phyloP scores from a whole-genome alignment of 2,888 invertebrate species.

The Euplagia quadripunctaria region DNA sequence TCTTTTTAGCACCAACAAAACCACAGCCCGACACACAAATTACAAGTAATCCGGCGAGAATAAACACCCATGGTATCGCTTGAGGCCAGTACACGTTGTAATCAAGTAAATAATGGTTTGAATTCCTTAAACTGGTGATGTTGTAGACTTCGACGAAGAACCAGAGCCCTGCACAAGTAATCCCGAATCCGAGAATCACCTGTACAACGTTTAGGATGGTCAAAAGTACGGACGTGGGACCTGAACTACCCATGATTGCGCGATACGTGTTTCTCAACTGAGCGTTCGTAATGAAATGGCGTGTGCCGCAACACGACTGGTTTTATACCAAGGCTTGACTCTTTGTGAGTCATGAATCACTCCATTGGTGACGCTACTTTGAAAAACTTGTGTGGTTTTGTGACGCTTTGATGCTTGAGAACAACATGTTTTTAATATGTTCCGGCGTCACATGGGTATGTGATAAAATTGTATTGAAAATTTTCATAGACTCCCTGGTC shows the following conservation, averaged over 20 bases:
- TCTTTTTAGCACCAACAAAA: constrained; percentile 69
- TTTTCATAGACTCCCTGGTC: too few relatives aligned
- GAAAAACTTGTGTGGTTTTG: constrained; percentile 23
- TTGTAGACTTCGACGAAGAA: constrained; percentile 73
- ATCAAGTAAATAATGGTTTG: constrained; percentile 78
- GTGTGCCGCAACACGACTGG: constrained; percentile 47
- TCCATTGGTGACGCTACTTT: constrained; percentile 22
- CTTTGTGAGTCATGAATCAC: constrained; percentile 37
- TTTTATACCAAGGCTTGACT: constrained; percentile 62
- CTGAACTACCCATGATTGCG: constrained; percentile 53
- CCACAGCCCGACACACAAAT: constrained; percentile 73
- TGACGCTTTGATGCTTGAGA: not conserved
- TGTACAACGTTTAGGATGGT: constrained; percentile 70
- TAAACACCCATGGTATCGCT: constrained; percentile 80
- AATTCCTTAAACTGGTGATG: constrained; percentile 71
- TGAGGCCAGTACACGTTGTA: constrained; percentile 83
- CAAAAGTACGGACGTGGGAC: constrained; percentile 54
- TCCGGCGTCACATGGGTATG: constrained; percentile 9
- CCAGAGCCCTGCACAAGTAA: constrained; percentile 72
- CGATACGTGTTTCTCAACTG: constrained; percentile 42
- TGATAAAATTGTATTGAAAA: not conserved
- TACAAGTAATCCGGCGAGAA: constrained; percentile 70
- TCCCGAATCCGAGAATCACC: constrained; percentile 65
- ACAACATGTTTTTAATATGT: constrained; percentile 19
- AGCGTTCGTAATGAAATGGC: constrained; percentile 69